Evolutionary conservation across 2,113 vertebrate genomes (phyloP).

Genomic region (Columba livia): DNA sequence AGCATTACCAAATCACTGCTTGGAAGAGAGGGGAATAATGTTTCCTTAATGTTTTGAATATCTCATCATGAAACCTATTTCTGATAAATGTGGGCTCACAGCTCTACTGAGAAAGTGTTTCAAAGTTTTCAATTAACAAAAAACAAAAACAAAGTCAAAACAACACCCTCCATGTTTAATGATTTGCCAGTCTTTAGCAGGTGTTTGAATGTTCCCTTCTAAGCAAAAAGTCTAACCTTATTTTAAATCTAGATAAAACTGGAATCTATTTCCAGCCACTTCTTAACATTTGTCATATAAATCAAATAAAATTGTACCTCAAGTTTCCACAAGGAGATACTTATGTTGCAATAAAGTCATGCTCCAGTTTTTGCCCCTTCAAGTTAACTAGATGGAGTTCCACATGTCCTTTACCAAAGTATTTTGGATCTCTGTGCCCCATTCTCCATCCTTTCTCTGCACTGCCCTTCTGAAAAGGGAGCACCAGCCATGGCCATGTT

Average conservation of each 20-base stretch:
- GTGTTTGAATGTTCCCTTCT: background rate
- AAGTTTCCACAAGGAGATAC: background rate
- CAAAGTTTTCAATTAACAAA: background rate
- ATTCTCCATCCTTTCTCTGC: background rate
- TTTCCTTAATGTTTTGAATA: background rate
- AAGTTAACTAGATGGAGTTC: background rate
- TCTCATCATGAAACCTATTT: background rate
- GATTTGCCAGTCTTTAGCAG: background rate
- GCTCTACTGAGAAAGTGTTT: background rate
- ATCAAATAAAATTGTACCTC: background rate
- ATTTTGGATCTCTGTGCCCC: background rate
- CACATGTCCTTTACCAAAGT: rapidly evolving
- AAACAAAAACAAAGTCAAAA: background rate
- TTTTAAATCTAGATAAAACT: background rate
- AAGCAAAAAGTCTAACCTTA: background rate
- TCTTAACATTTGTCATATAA: background rate
- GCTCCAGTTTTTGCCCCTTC: background rate
- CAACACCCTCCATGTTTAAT: rapidly evolving
- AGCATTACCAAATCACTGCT: background rate
- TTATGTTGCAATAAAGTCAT: background rate
- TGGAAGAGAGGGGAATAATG: background rate
- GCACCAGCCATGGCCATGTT: rapidly evolving
- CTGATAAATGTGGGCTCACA: background rate
- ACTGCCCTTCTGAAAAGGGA: background rate
- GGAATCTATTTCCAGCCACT: background rate